Conservation (phyloP, 2,888 invertebrate species). For the Meandrusa payeni region DNA sequence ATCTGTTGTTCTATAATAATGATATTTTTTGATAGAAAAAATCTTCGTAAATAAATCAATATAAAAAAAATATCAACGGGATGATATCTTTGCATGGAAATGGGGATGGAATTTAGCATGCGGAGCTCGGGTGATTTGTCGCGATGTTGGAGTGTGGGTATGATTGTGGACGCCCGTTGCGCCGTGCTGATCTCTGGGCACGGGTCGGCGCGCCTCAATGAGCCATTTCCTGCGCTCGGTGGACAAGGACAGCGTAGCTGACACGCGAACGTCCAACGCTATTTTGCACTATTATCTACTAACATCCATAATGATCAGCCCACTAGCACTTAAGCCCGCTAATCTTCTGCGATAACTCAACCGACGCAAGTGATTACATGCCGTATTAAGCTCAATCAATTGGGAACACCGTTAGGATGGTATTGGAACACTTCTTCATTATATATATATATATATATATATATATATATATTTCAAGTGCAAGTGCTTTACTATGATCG, state of each 20-base stretch:
- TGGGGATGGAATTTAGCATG: constrained; percentile 10
- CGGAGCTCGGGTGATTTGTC: constrained; percentile 17
- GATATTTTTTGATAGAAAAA: no score
- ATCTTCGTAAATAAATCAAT: no score
- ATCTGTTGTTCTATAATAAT: no score
- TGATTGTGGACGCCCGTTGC: constrained; percentile 17
- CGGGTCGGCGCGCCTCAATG: constrained; percentile 69
- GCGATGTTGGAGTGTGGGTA: constrained; percentile 18
- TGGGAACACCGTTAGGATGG: constrained; percentile 10
- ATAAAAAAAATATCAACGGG: constrained; percentile 4
- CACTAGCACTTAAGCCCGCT: constrained; percentile 20
- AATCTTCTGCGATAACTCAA: constrained; percentile 16
- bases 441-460: no score
- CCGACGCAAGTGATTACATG: constrained; percentile 14
- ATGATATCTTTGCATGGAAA: constrained; percentile 14
- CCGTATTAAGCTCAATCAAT: constrained; percentile 8
- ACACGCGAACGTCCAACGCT: constrained; percentile 40
- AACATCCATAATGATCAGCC: constrained; percentile 21
- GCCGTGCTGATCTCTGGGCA: constrained; percentile 40
- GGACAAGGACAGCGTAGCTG: constrained; percentile 64
- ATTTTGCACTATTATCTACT: constrained; percentile 26
- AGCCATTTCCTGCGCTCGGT: constrained; percentile 63
- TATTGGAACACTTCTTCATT: no score
- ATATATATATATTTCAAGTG: no score
- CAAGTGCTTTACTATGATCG: no score